Percentiles rank a stretch among this genome's conserved stretches.
Evolutionary conservation across 2,797 vertebrate species (phyloP).

Genomic region (Rhinichthys osculus): DNA sequence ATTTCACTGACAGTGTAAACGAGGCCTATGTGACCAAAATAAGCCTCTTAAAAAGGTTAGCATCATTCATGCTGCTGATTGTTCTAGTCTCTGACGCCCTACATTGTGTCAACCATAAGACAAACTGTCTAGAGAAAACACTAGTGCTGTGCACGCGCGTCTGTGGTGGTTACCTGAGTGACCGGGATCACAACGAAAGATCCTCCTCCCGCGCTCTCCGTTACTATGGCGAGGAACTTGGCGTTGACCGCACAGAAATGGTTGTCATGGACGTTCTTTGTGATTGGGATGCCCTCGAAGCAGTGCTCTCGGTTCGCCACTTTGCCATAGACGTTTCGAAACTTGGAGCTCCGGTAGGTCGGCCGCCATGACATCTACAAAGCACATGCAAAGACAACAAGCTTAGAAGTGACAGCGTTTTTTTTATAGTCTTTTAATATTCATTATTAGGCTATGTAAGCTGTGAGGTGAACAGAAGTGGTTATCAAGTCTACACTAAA

Average conservation of each 20-base stretch:
- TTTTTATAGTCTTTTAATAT: not conserved
- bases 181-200: constrained; percentile 93
- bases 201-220: constrained; percentile 92
- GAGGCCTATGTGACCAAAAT: not conserved
- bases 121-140: constrained; percentile 15
- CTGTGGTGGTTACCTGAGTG: constrained; percentile 85
- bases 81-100: constrained; percentile 9
- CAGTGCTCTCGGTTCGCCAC: constrained; percentile 94
- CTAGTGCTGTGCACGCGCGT: not conserved
- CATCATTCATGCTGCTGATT: not conserved
- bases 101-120: constrained; percentile 35
- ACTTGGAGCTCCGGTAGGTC: constrained; percentile 99
- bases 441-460: not conserved
- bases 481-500: not conserved
- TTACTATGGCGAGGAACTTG: constrained; percentile 94
- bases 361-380: constrained; percentile 99
- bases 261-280: constrained; percentile 98
- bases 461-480: not conserved
- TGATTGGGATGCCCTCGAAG: constrained; percentile 96
- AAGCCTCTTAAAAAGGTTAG: not conserved
- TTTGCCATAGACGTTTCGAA: constrained; percentile 98
- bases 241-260: constrained; percentile 97
- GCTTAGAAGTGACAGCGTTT: not conserved
- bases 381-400: constrained; percentile 29
- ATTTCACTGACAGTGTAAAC: too few relatives aligned